A percentile compares a stretch with the other conserved stretches of the same genome.
Conservation (phyloP, 2,797 vertebrate genomes). For the Anolis apletophallus region DNA sequence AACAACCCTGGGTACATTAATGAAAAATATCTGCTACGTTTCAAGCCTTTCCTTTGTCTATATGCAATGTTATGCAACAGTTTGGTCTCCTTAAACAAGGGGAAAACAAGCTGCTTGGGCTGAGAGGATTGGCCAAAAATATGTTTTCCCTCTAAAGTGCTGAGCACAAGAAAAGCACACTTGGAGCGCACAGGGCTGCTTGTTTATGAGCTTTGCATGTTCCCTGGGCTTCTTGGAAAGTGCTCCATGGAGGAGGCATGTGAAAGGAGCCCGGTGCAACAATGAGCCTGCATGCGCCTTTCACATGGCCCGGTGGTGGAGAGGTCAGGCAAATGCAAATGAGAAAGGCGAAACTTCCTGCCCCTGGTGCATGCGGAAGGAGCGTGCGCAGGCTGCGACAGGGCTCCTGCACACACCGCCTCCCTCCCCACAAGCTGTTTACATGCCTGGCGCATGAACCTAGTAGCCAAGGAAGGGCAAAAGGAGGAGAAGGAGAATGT, state of each 20-base stretch:
- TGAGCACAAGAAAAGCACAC: background rate
- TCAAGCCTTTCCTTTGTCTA: background rate
- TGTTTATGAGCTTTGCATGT: constrained; percentile 57
- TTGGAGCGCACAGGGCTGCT: background rate
- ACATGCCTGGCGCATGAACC: background rate
- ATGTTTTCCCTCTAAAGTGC: background rate
- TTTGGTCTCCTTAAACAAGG: background rate
- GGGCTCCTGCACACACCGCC: background rate
- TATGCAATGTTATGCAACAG: background rate
- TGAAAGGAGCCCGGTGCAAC: fast-evolving
- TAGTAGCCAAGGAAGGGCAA: background rate
- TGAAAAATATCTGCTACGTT: background rate
- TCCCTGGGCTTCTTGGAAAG: constrained; percentile 41
- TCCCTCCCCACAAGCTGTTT: background rate
- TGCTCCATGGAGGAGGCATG: background rate
- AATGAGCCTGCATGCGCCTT: constrained; percentile 7
- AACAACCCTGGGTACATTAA: background rate
- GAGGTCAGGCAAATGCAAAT: background rate
- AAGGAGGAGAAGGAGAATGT: no score
- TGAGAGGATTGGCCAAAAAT: background rate
- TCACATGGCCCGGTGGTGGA: background rate
- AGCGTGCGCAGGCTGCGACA: constrained; percentile 36
- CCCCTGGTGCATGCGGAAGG: fast-evolving
- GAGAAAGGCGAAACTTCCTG: background rate
- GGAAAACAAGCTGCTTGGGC: background rate